Evolutionary conservation across 2,888 invertebrate species (phyloP), one percentile per base, ranked within the genome.

Genomic region (Metallyticus violacea): DNA sequence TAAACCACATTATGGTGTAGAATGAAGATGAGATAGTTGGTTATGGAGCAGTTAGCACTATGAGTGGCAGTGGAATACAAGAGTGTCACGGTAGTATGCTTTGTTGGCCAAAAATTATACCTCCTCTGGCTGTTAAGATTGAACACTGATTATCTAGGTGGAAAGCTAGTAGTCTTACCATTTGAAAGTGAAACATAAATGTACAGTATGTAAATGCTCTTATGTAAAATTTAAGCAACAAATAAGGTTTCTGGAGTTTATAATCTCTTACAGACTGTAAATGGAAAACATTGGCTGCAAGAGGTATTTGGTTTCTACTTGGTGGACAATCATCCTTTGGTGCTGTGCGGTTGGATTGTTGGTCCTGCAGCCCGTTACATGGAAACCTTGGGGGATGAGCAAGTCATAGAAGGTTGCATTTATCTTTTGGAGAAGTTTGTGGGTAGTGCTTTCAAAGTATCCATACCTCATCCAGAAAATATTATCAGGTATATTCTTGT

Each of bases 281-380:
- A 92, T 30, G 85, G 87, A 22, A 81, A 86, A 30, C 83, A 89
- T 30, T 96, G 96, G 96, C 91, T 95, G 82, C 93, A 93, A 89
- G 94, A 94, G 89, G 92, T 96, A 15, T 94, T 95, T 89, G 94
- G 95, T 86, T 96, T 96, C 91, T 95, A 95, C 90, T 92, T 93
- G 7, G 93, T 95, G 6, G 94, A 94, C 89, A 93, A 93, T 89
- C 94, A 95, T 89, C 94, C 95, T 0, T 92, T 93, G 62, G 92
- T 95, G n/a, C 91, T 97, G 40, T 93, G 95, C 86, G 96, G 94
- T 0, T 96, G 96, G 96, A 92, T 96, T n/a, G 93, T 93, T 82
- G 96, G 96, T 1, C 91, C 93, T 80, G 93, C 93, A 89, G 95
- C 95, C 0, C 91, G 92, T 87, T 91, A 93, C 86, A 93, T 95